Percentiles rank a stretch among this genome's conserved stretches.
Evolutionary conservation across 1,140 invertebrate species (phyloP).

Genomic region (Colletes gigas): DNA sequence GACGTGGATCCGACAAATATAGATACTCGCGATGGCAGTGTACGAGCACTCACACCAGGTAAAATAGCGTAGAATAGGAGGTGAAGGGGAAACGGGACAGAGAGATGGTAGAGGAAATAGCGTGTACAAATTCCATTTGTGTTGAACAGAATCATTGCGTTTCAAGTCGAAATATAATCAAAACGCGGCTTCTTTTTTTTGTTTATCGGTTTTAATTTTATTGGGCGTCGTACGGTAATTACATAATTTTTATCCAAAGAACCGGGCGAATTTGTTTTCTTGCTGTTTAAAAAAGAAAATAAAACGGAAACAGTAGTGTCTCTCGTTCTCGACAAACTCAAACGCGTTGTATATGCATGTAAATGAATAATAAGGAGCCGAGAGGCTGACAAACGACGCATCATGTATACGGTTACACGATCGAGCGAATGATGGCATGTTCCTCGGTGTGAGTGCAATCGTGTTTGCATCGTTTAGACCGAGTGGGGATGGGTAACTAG

Average conservation of each 20-base stretch:
- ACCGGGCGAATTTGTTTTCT: background rate
- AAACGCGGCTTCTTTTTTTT: background rate
- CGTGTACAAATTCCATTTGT: slow-evolving; percentile 51
- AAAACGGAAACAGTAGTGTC: background rate
- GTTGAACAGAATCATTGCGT: slow-evolving; percentile 27
- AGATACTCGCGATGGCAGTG: slow-evolving; percentile 18
- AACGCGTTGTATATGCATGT: background rate
- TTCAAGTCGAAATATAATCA: background rate
- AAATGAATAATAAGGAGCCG: slow-evolving; percentile 29
- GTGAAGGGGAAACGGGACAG: slow-evolving; percentile 38
- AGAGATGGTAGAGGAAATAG: slow-evolving; percentile 50
- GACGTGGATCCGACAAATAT: slow-evolving; percentile 35
- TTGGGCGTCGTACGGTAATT: too few species aligned
- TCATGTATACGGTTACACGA: slow-evolving; percentile 24
- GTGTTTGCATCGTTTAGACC: slow-evolving; percentile 30
- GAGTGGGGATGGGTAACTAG: slow-evolving; percentile 34
- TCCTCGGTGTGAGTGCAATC: slow-evolving; percentile 33
- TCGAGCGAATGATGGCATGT: slow-evolving; percentile 39
- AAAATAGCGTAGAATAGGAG: slow-evolving; percentile 32
- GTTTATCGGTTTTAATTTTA: too few species aligned
- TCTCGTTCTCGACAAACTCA: background rate
- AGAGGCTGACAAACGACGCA: slow-evolving; percentile 25
- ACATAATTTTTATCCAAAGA: too few species aligned
- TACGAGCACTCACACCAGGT: slow-evolving; percentile 28
- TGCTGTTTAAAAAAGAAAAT: background rate